Evolutionary conservation across 2,797 vertebrate genomes (phyloP).

Genomic region (Cryptoblepharus egeriae): DNA sequence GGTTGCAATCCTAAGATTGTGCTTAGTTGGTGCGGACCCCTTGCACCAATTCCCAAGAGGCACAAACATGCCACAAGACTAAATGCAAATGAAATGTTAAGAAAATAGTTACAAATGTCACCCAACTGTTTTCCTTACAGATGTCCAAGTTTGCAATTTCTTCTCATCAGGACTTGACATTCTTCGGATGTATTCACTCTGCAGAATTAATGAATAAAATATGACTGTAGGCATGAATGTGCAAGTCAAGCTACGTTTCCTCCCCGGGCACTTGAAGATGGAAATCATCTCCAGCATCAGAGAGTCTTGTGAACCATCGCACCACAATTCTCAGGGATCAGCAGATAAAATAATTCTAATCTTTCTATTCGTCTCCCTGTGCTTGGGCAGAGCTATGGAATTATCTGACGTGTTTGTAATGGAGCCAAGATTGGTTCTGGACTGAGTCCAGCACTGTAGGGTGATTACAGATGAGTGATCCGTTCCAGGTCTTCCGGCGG

Average conservation of each 20-base stretch:
- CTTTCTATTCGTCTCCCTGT: neutral
- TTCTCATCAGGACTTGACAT: neutral
- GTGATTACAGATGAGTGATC: too few species aligned
- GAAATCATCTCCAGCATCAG: neutral
- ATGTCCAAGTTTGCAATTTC: neutral
- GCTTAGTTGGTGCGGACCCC: too few species aligned
- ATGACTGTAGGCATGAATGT: neutral
- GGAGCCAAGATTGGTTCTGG: too few species aligned
- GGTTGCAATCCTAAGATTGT: too few species aligned
- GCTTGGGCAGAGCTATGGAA: neutral
- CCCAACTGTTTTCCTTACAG: neutral
- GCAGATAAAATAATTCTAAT: neutral
- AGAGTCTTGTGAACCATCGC: conserved; percentile 5
- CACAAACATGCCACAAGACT: too few species aligned
- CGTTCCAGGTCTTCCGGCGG: too few species aligned
- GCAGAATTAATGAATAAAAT: conserved; percentile 12
- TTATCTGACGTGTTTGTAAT: neutral
- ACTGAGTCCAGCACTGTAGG: too few species aligned
- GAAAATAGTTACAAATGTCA: neutral
- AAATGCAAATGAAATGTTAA: neutral
- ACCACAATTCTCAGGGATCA: neutral
- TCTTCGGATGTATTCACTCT: neutral
- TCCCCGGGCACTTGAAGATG: conserved; percentile 6
- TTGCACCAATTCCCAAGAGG: too few species aligned
- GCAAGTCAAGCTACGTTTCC: neutral